Percentiles rank a stretch among this genome's conserved stretches.
phyloP scores from a whole-genome alignment of 2,797 vertebrate genomes.

The Syncerus caffer region DNA sequence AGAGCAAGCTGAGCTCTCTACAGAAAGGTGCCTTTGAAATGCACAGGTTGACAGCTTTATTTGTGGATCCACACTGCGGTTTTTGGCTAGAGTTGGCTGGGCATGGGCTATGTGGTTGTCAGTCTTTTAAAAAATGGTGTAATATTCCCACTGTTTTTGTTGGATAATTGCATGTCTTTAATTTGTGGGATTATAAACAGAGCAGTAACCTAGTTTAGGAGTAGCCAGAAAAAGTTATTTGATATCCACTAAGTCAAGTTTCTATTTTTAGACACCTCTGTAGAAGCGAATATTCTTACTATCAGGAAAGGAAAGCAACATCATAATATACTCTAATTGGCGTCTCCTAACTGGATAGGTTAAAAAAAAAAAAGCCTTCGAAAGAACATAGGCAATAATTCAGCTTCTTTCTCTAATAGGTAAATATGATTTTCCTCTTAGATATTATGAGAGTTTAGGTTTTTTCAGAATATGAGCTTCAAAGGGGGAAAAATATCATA shows the following conservation, averaged over 20 bases:
- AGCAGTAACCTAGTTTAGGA: conserved; percentile 14
- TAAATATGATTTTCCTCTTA: background rate
- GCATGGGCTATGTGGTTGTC: background rate
- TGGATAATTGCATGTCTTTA: conserved; percentile 48
- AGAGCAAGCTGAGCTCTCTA: background rate
- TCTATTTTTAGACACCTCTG: background rate
- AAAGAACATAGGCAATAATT: background rate
- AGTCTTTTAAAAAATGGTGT: conserved; percentile 38
- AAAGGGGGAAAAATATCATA: background rate
- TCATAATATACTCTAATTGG: background rate
- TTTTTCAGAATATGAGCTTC: background rate
- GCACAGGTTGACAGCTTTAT: conserved; percentile 12
- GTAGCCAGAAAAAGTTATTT: conserved; percentile 34
- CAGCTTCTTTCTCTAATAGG: background rate
- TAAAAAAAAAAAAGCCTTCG: background rate
- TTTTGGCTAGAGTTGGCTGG: conserved; percentile 26
- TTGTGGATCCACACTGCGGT: conserved; percentile 33
- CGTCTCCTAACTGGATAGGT: background rate
- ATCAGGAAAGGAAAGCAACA: background rate
- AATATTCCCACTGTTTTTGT: conserved; percentile 42
- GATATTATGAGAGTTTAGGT: background rate
- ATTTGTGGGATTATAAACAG: conserved; percentile 58
- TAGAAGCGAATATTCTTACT: background rate
- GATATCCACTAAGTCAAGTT: conserved; percentile 25
- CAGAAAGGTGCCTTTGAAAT: conserved; percentile 37